Evolutionary conservation across 1,140 invertebrate species (phyloP), one percentile per base, ranked within the genome.

Genomic region (Drosophila nasuta): DNA sequence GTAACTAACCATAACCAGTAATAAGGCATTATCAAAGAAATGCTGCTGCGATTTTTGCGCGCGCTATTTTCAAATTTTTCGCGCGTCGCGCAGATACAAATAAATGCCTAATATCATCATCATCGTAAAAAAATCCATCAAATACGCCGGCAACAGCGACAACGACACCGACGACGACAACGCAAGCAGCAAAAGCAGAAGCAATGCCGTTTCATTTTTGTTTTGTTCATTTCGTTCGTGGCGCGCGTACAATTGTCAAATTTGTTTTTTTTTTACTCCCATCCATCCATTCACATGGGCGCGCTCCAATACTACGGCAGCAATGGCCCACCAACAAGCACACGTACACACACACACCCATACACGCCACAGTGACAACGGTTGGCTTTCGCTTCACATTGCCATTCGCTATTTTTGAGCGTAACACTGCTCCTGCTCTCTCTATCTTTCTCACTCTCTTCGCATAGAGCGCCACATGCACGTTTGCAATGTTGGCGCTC

Each of bases 171-270:
- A 59, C 62, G 57, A 45, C 48, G 30, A 52, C 70, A 64, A 54
- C 64, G 52, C 52, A 43, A 58, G 43, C 43, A 49, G 49, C 45
- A 57, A 46, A 20, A 38, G 35, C 75, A 60, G 41, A 35, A 70
- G 73, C 85, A 89, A 89, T 89, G 85, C 85, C 81, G 86, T 89
- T 90, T 89, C 81, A 90, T 62, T 89, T 89, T 89, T 89, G 85
- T 89, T 89, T 89, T 89, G 85, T 89, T 89, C 85, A 89, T 89
- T 90, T 89, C 85, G 60, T 89, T 89, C 85, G 85, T 89, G 86
- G 85, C 85, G 81, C 81, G 83, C 81, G 85, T 88, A 88, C 83
- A 89, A 88, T 88, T 88, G 83, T 88, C 83, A 89, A 89, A 89
- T 88, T 81, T 87, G 86, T 86, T 83, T 87, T 87, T 86, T 86